Evolutionary conservation across 2,113 vertebrate genomes (phyloP).

Genomic region (Felis catus): DNA sequence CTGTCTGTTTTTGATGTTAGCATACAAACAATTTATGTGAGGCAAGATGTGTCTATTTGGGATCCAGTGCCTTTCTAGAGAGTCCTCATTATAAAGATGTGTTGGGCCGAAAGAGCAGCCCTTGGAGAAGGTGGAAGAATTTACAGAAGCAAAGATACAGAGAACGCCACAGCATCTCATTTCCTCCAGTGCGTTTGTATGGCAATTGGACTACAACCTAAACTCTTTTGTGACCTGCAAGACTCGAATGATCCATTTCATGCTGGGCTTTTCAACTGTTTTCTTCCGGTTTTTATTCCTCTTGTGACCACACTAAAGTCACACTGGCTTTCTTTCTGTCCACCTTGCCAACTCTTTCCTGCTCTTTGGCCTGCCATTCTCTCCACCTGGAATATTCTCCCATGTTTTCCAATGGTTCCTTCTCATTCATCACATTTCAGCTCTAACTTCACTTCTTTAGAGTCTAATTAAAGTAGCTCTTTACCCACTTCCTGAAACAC

Average conservation of each 20-base stretch:
- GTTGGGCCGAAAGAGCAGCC: slow-evolving; percentile 51
- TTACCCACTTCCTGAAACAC: background rate
- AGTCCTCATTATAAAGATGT: background rate
- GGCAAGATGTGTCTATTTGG: slow-evolving; percentile 68
- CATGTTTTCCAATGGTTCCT: background rate
- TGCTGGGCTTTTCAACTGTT: background rate
- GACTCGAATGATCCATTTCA: background rate
- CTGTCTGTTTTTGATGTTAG: slow-evolving; percentile 77
- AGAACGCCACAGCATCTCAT: background rate
- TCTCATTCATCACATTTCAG: background rate
- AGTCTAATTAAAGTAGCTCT: background rate
- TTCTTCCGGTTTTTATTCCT: background rate
- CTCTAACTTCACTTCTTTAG: background rate
- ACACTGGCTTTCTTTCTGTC: background rate
- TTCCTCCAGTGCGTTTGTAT: background rate
- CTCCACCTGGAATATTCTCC: background rate
- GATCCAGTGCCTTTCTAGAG: slow-evolving; percentile 4
- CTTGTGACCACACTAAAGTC: background rate
- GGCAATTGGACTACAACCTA: slow-evolving; percentile 9
- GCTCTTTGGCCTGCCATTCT: background rate
- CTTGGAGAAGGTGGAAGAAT: slow-evolving; percentile 62
- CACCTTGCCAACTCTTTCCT: background rate
- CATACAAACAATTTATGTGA: slow-evolving; percentile 69
- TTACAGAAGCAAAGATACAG: background rate
- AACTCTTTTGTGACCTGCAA: background rate